Conservation (phyloP, 2,888 invertebrate species). For the Beris morrisii region DNA sequence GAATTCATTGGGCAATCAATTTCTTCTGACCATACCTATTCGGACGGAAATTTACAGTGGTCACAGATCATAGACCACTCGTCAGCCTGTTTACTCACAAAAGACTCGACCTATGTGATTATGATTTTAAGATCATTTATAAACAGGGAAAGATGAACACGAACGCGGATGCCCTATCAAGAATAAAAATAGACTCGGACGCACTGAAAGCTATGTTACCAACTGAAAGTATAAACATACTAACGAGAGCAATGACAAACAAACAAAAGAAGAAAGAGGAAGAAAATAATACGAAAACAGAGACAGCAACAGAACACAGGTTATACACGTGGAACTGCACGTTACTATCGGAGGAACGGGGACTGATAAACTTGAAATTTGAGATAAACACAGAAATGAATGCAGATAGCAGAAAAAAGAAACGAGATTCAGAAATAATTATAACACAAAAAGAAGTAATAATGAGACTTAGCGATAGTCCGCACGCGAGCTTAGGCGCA, state of each 20-base stretch:
- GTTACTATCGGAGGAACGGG: slow-evolving; percentile 28
- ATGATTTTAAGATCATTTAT: slow-evolving; percentile 44
- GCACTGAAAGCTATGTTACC: slow-evolving; percentile 21
- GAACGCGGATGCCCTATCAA: no score
- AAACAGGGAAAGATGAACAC: no score
- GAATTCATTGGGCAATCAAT: slow-evolving; percentile 42
- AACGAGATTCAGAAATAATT: no score
- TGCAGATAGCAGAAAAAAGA: no score
- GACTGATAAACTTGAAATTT: no score
- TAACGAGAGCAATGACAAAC: slow-evolving; percentile 1
- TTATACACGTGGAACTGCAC: slow-evolving; percentile 21
- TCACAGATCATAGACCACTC: slow-evolving; percentile 46
- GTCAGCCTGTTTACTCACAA: slow-evolving; percentile 41
- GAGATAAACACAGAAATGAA: no score
- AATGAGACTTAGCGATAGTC: no score
- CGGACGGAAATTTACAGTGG: slow-evolving; percentile 43
- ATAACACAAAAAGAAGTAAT: no score
- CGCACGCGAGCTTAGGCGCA: no score
- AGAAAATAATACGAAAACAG: no score
- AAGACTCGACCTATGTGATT: slow-evolving; percentile 44
- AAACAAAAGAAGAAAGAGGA: slow-evolving; percentile 1
- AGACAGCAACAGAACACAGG: slow-evolving; percentile 11
- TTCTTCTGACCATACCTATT: slow-evolving; percentile 46
- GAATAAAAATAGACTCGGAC: no score
- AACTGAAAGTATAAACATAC: slow-evolving; percentile 1